Base-by-base conservation (phyloP, 2,113 vertebrate genomes). In the Scartelaos histophorus region DNA sequence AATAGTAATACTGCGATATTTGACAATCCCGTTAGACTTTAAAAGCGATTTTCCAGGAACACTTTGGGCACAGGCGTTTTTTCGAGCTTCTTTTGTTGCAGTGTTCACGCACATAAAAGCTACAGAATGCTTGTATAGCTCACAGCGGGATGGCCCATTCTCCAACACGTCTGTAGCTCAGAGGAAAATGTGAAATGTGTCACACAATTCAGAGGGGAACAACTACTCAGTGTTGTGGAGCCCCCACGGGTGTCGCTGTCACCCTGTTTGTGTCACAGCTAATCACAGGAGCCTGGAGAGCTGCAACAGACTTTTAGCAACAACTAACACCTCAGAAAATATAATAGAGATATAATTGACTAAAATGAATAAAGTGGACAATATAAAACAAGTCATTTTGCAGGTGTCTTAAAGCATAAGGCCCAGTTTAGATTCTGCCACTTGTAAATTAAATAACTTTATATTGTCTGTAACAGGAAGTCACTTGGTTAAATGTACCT, bases 91-190 rank as follows among this genome's bases (percentile, higher is more conserved):
- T 64, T 38, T 38, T 64, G 69, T 22, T n/a, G 75, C 22, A n/a
- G 47, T 71, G 79, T 71, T 75, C 70, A 80, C 43, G 67, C 13
- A 45, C 58, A 74, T 69, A 62, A 38, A 47, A 21, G 69, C 13
- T 24, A 67, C 72, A 13, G 17, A 61, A 74, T 21, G 65, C 34
- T 35, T 71, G 9, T 51, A 67, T 68, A 71, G 66, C 68, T 77
- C 75, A 35, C 62, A 74, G 79, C 29, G 2, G 64, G 51, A 72
- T 57, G 46, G 70, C 70, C 46, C 53, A 13, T n/a, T 45, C 53
- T 62, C 80, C 80, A 71, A 71, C 79, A 80, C 84, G 71, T 80
- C 67, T 74, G 57, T 78, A 43, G 75, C 75, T 74, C 73, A 0
- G 43, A 73, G 80, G 75, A 74, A 67, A 80, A 82, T 84, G 53